These are phyloP conservation scores for Microplitis deprimator DNA, from an alignment of 2,888 invertebrate species.

Conservation along the genomic window DNA sequence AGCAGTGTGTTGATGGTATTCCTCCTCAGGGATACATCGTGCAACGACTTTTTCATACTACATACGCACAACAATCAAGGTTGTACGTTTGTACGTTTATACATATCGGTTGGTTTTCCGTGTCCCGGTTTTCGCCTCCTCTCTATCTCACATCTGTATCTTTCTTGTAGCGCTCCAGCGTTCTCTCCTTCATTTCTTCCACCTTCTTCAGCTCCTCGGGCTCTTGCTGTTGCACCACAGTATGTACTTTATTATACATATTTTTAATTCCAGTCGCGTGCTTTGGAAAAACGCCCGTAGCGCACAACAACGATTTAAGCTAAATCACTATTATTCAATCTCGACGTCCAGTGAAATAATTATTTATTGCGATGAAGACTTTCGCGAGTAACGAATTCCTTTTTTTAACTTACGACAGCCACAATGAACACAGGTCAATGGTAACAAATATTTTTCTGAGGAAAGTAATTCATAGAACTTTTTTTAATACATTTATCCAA, in stretches of 20 bases:
- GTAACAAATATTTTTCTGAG: not conserved
- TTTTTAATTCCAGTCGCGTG: constrained; percentile 37
- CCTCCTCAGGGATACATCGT: constrained; percentile 44
- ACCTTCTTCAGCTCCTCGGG: not conserved
- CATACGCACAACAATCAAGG: constrained; percentile 38
- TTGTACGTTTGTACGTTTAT: constrained; percentile 25
- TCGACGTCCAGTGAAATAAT: constrained; percentile 25
- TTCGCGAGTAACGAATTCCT: not conserved
- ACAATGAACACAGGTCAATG: not conserved
- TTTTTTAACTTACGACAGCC: not conserved
- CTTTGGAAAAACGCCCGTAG: constrained; percentile 33
- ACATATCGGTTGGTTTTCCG: constrained; percentile 9
- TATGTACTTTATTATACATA: not conserved
- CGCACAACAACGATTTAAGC: constrained; percentile 35
- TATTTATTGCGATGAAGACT: constrained; percentile 14
- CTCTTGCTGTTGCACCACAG: constrained; percentile 3
- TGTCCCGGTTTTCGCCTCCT: not conserved
- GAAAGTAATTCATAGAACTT: too few relatives aligned
- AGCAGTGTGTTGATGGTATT: constrained; percentile 30
- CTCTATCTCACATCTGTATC: constrained; percentile 21
- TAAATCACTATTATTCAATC: constrained; percentile 44
- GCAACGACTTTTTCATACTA: constrained; percentile 36
- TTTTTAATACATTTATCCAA: too few relatives aligned
- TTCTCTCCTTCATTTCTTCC: constrained; percentile 7
- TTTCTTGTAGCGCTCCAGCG: constrained; percentile 22